phyloP scores from a whole-genome alignment of 1,140 invertebrate genomes.

The Caenorhabditis inopinata region DNA sequence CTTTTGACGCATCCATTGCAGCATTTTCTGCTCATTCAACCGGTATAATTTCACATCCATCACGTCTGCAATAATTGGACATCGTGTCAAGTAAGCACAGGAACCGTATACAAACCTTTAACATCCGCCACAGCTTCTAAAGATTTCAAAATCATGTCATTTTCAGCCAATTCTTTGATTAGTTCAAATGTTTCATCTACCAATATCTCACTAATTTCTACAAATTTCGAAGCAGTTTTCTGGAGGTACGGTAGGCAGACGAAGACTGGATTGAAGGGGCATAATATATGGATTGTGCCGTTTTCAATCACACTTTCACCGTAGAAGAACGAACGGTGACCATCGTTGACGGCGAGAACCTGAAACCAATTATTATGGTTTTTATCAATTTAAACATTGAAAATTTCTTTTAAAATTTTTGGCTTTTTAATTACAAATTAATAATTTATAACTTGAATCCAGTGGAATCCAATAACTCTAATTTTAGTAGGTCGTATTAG shows the following conservation, averaged over 20 bases:
- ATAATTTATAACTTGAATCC: too few relatives aligned
- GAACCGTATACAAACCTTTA: neutral
- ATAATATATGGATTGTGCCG: neutral
- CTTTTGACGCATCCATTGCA: slow-evolving; percentile 19
- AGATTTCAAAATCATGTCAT: neutral
- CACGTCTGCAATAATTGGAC: slow-evolving; percentile 17
- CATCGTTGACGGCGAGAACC: slow-evolving; percentile 2
- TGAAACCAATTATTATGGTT: neutral
- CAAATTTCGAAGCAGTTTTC: neutral
- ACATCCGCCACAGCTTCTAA: neutral
- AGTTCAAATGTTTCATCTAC: neutral
- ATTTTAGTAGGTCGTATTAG: too few relatives aligned
- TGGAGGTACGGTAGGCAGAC: slow-evolving; percentile 26
- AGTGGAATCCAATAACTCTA: too few relatives aligned
- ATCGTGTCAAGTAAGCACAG: too few relatives aligned
- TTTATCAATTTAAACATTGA: too few relatives aligned
- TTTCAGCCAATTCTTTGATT: neutral
- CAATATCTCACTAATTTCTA: slow-evolving; percentile 37
- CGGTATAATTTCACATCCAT: slow-evolving; percentile 25
- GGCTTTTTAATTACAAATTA: too few relatives aligned
- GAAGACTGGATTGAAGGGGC: slow-evolving; percentile 36
- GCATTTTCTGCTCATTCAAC: slow-evolving; percentile 13
- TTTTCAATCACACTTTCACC: slow-evolving; percentile 25
- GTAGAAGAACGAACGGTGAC: slow-evolving; percentile 29
- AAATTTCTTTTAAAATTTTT: too few relatives aligned